A percentile compares a stretch with the other conserved stretches of the same genome.
Conservation (phyloP, 2,888 invertebrate species). For the Aleiodes alternator region DNA sequence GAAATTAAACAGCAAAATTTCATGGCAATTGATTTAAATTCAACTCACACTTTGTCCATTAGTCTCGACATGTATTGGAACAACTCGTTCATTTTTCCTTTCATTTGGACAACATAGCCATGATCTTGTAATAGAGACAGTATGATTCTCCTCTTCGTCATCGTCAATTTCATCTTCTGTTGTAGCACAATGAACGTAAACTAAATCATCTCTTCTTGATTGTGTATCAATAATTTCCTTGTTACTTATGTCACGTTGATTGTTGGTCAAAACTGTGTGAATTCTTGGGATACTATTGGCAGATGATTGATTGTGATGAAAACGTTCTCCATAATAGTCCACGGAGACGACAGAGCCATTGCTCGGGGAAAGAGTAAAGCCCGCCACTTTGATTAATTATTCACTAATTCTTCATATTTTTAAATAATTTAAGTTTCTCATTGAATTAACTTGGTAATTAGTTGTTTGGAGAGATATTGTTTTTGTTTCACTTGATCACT, state of each 20-base stretch:
- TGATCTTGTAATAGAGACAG: constrained; percentile 66
- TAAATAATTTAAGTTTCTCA: neutral
- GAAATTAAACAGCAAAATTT: too few relatives aligned
- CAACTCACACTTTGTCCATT: constrained; percentile 50
- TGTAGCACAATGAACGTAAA: constrained; percentile 63
- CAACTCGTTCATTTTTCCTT: constrained; percentile 59
- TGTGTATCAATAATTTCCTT: constrained; percentile 60
- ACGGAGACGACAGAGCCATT: constrained; percentile 66
- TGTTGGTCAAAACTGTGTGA: constrained; percentile 28
- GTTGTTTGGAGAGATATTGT: neutral
- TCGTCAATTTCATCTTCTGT: constrained; percentile 56
- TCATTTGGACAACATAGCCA: constrained; percentile 77
- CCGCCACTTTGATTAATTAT: constrained; percentile 62
- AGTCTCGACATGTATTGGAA: constrained; percentile 61
- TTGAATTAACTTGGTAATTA: constrained; percentile 7
- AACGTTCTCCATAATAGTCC: constrained; percentile 60
- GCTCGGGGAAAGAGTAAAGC: constrained; percentile 63
- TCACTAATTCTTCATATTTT: constrained; percentile 22
- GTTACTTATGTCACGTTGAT: constrained; percentile 37
- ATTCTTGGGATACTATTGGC: constrained; percentile 36
- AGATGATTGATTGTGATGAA: constrained; percentile 54
- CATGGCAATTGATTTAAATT: too few relatives aligned
- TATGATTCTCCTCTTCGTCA: constrained; percentile 58
- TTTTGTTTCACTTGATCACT: neutral
- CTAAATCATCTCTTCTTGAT: constrained; percentile 59